Conservation (phyloP, 2,797 vertebrate species). For the Tapirus indicus region DNA sequence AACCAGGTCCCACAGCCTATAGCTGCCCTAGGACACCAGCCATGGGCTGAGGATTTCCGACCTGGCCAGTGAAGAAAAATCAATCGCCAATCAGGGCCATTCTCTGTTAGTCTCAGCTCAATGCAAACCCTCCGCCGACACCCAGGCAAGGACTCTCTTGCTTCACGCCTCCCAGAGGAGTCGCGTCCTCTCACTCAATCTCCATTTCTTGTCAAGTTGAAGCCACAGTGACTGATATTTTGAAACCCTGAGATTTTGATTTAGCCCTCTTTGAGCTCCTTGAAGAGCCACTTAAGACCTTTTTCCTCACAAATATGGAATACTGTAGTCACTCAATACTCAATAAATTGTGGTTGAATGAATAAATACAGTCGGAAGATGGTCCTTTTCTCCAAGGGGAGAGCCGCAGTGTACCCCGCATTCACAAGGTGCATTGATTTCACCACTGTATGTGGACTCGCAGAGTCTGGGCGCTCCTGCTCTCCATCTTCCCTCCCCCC, state of each 20-base stretch:
- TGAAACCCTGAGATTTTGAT: too few species aligned
- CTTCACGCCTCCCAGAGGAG: rapidly evolving
- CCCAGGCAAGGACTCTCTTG: background rate
- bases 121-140: rapidly evolving
- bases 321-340: background rate
- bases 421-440: background rate
- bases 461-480: too few species aligned
- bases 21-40: background rate
- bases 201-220: background rate
- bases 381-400: background rate
- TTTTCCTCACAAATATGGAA: background rate
- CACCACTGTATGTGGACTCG: too few species aligned
- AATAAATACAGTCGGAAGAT: background rate
- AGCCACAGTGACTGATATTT: background rate
- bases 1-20: background rate
- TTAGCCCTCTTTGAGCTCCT: background rate
- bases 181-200: background rate
- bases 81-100: background rate
- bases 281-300: background rate
- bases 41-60: background rate
- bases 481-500: too few species aligned
- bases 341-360: background rate
- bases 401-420: background rate
- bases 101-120: background rate
- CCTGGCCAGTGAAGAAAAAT: background rate